Conservation (phyloP, 1,140 invertebrate species). For the Drosophila nikananu region DNA sequence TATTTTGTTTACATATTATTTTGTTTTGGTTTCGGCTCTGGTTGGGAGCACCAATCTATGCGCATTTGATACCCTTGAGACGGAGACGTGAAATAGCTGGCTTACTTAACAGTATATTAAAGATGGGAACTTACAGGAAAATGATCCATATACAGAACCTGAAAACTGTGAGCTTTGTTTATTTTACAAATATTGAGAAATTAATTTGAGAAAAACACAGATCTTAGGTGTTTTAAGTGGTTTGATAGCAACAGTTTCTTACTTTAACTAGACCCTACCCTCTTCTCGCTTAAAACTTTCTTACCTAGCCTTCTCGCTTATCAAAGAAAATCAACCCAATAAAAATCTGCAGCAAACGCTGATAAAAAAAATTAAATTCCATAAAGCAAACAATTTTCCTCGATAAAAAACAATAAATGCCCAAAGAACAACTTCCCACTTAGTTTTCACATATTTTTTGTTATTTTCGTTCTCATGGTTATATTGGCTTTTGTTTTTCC, state of each 20-base stretch:
- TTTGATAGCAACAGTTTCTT: too few relatives aligned
- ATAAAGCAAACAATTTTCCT: constrained; percentile 13
- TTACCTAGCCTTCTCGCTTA: neutral
- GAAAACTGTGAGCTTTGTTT: neutral
- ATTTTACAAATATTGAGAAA: neutral
- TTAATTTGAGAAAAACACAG: neutral
- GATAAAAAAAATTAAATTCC: constrained; percentile 6
- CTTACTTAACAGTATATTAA: neutral
- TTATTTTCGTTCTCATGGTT: constrained; percentile 40
- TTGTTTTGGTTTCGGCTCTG: constrained; percentile 34
- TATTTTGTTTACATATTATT: constrained; percentile 66
- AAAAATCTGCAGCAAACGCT: neutral
- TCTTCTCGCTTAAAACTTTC: too few relatives aligned
- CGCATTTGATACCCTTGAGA: constrained; percentile 18
- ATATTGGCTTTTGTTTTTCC: constrained; percentile 50
- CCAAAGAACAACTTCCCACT: constrained; percentile 11
- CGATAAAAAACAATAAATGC: neutral
- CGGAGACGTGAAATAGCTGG: neutral
- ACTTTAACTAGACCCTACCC: too few relatives aligned
- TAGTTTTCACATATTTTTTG: constrained; percentile 11
- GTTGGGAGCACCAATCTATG: constrained; percentile 1
- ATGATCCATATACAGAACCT: neutral
- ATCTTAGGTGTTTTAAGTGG: neutral
- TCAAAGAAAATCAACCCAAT: neutral
- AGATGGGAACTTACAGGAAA: constrained; percentile 10